Percentiles rank a stretch among this genome's conserved stretches.
These are phyloP conservation scores for Chelmon rostratus DNA, from an alignment of 2,797 vertebrate genomes.

Conservation along the genomic window DNA sequence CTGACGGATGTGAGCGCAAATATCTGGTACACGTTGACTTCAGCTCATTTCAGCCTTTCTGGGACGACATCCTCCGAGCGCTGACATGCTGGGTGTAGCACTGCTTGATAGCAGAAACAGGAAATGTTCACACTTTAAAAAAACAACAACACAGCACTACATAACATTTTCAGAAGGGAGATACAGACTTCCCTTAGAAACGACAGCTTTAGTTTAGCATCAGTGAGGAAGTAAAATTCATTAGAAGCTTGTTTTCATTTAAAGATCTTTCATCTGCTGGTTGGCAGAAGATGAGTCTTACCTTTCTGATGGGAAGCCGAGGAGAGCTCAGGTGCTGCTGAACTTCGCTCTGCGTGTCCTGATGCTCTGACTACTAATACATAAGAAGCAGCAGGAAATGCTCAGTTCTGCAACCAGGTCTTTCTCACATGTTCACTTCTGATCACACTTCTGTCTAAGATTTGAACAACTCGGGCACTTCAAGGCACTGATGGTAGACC, in stretches of 20 bases:
- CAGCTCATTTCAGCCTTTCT: slow-evolving; percentile 57
- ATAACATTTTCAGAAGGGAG: slow-evolving; percentile 22
- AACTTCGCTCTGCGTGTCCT: slow-evolving; percentile 20
- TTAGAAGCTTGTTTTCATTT: not conserved
- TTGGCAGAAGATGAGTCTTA: slow-evolving; percentile 26
- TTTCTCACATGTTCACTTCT: slow-evolving; percentile 18
- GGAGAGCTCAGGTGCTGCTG: slow-evolving; percentile 9
- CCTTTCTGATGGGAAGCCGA: slow-evolving; percentile 32
- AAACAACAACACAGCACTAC: not conserved
- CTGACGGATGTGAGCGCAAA: not conserved
- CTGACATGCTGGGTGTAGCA: slow-evolving; percentile 13
- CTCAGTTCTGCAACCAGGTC: slow-evolving; percentile 53
- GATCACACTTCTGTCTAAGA: slow-evolving; percentile 31
- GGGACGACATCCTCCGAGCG: slow-evolving; percentile 7
- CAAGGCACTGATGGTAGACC: not conserved
- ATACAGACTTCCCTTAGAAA: slow-evolving; percentile 32
- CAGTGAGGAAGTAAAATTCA: slow-evolving; percentile 2
- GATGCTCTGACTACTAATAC: slow-evolving; percentile 12
- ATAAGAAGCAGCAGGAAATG: slow-evolving; percentile 61
- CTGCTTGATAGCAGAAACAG: slow-evolving; percentile 60
- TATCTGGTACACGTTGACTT: slow-evolving; percentile 14
- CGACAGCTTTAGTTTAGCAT: not conserved
- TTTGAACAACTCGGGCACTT: slow-evolving; percentile 6
- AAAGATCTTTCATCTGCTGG: not conserved
- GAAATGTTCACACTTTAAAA: slow-evolving; percentile 58